Evolutionary conservation across 1,140 invertebrate species (phyloP), one percentile per base, ranked within the genome.

Genomic region (Drosophila bocqueti): DNA sequence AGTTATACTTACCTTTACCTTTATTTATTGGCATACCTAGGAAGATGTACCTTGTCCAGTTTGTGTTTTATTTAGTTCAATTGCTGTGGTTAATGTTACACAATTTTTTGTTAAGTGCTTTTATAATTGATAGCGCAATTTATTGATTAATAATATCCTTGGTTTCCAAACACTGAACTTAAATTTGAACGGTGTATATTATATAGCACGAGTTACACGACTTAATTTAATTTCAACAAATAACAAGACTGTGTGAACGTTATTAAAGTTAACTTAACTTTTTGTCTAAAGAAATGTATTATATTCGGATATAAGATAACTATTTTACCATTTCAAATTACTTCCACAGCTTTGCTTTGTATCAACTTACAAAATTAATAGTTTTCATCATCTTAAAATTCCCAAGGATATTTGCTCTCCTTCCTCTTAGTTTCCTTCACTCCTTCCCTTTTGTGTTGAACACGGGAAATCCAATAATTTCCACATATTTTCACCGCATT

Each of bases 401-500:
- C 38, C 38, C 38, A 13, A 43, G 55, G 38, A 29, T 26, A 57
- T 24, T 24, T 18, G 24, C 45, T 21, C 29, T 40, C 11, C n/a
- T 8, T 54, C 18, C 11, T 13, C 6, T 0, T 50, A 4, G 15
- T 21, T 72, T 18, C 9, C 36, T n/a, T 34, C 13, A 6, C n/a
- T 36, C 24, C 16, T 13, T 62, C 9, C 15, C 45, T 38, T 31
- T 57, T 31, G 38, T 57, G 9, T 47, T 24, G 13, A 16, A 11
- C 34, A 21, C 18, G 29, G 31, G 16, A 68, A 67, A 87, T 87
- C 72, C 60, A 89, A 87, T 89, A 89, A 77, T 78, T 87, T 84
- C 61, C 84, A 80, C 81, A 83, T 79, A 89, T 87, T 83, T 87
- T 59, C 81, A 83, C 62, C 76, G 69, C 76, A 87, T 89, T 87